Conservation (phyloP, 1,140 invertebrate species). For the Drosophila arawakana region DNA sequence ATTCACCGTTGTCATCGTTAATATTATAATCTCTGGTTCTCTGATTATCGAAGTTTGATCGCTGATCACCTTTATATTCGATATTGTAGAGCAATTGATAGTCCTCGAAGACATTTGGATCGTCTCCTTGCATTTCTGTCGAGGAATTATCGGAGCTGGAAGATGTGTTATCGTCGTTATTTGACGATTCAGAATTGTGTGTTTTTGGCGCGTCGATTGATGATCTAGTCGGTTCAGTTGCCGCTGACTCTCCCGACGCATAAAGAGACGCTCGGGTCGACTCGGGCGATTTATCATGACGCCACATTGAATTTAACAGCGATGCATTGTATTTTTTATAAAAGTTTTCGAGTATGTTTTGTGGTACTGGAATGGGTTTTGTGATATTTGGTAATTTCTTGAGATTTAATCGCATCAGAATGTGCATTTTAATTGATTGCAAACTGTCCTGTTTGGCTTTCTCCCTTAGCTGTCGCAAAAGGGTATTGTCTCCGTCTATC, state of each 20-base stretch:
- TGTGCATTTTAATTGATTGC: constrained; percentile 79
- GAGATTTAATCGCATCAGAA: constrained; percentile 70
- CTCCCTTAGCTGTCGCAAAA: constrained; percentile 69
- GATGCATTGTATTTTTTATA: constrained; percentile 66
- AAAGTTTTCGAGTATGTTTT: constrained; percentile 72
- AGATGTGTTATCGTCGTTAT: neutral
- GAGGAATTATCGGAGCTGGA: constrained; percentile 19
- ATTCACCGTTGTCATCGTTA: constrained; percentile 36
- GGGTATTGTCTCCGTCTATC: constrained; percentile 52
- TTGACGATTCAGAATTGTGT: neutral
- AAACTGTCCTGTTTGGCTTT: constrained; percentile 75
- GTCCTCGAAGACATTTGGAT: constrained; percentile 48
- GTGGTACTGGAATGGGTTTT: constrained; percentile 64
- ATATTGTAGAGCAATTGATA: constrained; percentile 22
- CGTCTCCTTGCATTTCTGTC: constrained; percentile 64
- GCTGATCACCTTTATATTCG: constrained; percentile 14
- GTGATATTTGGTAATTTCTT: constrained; percentile 75
- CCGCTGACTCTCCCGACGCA: constrained; percentile 1
- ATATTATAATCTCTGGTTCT: neutral
- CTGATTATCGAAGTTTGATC: neutral
- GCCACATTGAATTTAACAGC: constrained; percentile 6
- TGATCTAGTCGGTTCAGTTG: neutral
- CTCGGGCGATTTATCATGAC: constrained; percentile 1
- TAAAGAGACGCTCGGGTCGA: neutral
- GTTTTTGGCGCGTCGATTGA: neutral